A percentile compares a stretch with the other conserved stretches of the same genome.
Evolutionary conservation across 35 echinoderm and acorn worm genomes (phyloP).

Genomic region (Acanthaster planci): DNA sequence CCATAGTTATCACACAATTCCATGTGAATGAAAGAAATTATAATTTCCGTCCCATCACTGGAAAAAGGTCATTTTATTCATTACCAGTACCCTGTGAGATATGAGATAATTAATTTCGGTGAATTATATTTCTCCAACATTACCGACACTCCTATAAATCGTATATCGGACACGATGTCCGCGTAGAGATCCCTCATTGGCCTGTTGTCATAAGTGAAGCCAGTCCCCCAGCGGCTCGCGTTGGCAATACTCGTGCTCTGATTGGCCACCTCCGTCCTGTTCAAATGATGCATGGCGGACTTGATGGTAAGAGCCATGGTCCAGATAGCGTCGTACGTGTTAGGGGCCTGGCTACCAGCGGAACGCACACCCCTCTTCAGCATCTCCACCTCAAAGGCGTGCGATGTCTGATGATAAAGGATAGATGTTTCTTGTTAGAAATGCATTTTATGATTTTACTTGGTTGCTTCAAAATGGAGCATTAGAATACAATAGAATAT

Average conservation of each 20-base stretch:
- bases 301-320: constrained; percentile 81
- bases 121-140: constrained; percentile 9
- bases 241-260: neutral
- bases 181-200: constrained; percentile 64
- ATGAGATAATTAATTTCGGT: too few relatives aligned
- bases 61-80: too few relatives aligned
- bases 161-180: constrained; percentile 58
- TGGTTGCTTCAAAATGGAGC: too few relatives aligned
- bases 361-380: constrained; percentile 35
- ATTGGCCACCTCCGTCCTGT: constrained; percentile 1
- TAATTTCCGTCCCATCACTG: too few relatives aligned
- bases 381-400: constrained; percentile 64
- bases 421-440: too few relatives aligned
- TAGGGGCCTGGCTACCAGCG: constrained; percentile 68
- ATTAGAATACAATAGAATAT: too few relatives aligned
- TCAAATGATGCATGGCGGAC: constrained; percentile 60
- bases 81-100: too few relatives aligned
- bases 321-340: constrained; percentile 96
- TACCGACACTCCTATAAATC: constrained; percentile 89
- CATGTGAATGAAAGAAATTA: too few relatives aligned
- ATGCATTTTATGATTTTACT: too few relatives aligned
- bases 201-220: constrained; percentile 52
- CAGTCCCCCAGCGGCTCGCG: neutral
- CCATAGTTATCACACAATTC: too few relatives aligned
- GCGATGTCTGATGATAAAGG: constrained; percentile 54